Evolutionary conservation across 2,113 vertebrate genomes (phyloP).

Genomic region (Fregata magnificens): DNA sequence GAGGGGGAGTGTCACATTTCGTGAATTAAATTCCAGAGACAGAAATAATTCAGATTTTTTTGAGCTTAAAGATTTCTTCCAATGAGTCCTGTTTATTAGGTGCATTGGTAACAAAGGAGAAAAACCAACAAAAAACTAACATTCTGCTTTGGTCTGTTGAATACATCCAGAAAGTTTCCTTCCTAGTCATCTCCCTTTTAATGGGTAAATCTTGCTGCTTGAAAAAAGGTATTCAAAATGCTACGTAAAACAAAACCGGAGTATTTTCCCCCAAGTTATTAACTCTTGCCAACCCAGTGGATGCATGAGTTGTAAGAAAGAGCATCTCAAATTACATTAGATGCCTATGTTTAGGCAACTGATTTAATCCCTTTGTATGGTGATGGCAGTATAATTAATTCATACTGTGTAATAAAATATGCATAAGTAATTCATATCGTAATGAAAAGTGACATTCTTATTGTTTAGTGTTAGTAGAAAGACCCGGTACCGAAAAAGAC

Average conservation of each 20-base stretch:
- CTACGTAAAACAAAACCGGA: background rate
- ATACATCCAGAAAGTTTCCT: background rate
- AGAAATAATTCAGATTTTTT: background rate
- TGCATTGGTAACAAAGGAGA: background rate
- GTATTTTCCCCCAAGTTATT: background rate
- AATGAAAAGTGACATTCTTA: slow-evolving; percentile 30
- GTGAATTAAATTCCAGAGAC: background rate
- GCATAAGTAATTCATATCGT: slow-evolving; percentile 35
- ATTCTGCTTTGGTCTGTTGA: background rate
- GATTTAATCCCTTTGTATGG: background rate
- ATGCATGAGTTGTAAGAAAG: background rate
- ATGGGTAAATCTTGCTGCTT: background rate
- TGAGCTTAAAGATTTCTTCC: background rate
- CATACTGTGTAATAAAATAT: slow-evolving; percentile 43
- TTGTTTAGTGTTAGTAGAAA: background rate
- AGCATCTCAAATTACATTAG: background rate
- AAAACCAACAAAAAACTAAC: background rate
- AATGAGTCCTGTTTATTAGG: background rate
- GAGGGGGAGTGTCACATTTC: background rate
- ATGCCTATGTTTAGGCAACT: background rate
- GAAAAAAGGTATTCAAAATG: background rate
- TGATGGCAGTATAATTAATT: slow-evolving; percentile 47
- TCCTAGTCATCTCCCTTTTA: background rate
- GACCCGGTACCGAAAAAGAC: background rate
- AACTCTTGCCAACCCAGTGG: background rate